Conservation (phyloP, 2,888 invertebrate genomes). For the Idaea biselata region DNA sequence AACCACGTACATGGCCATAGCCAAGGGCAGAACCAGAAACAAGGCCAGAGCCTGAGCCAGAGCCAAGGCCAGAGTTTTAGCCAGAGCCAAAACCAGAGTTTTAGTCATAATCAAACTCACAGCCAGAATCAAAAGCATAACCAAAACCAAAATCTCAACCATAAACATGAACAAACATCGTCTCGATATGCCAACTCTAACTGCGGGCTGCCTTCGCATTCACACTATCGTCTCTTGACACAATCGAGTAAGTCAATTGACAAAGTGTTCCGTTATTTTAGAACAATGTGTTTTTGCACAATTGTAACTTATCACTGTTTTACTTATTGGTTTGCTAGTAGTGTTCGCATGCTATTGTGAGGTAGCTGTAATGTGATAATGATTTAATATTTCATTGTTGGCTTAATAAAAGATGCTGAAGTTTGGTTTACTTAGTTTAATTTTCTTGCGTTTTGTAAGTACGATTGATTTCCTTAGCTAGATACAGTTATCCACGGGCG, state of each 20-base stretch:
- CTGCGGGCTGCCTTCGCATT: slow-evolving; percentile 58
- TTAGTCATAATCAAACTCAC: slow-evolving; percentile 9
- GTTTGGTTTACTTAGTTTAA: slow-evolving; percentile 10
- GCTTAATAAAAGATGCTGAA: slow-evolving; percentile 21
- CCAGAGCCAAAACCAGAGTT: slow-evolving; percentile 7
- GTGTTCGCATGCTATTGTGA: slow-evolving; percentile 36
- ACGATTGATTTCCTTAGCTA: slow-evolving; percentile 58
- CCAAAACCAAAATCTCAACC: slow-evolving; percentile 43
- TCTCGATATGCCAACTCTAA: slow-evolving; percentile 59
- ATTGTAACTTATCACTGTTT: slow-evolving; percentile 4
- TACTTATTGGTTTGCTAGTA: slow-evolving; percentile 14
- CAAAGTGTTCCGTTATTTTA: not conserved
- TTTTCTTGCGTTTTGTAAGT: slow-evolving; percentile 10
- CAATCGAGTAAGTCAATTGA: slow-evolving; percentile 62
- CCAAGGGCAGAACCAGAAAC: slow-evolving; percentile 9
- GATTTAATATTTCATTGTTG: slow-evolving; percentile 16
- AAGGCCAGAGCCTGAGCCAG: not conserved
- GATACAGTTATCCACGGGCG: slow-evolving; percentile 73
- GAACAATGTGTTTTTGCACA: not conserved
- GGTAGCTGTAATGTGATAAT: slow-evolving; percentile 28
- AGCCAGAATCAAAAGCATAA: slow-evolving; percentile 1
- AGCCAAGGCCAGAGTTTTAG: slow-evolving; percentile 1
- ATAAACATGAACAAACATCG: slow-evolving; percentile 58
- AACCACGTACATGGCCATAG: not conserved
- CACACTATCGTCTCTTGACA: slow-evolving; percentile 60